Conservation (phyloP, 2,888 invertebrate species). For the Drosophila pseudotakahashii region DNA sequence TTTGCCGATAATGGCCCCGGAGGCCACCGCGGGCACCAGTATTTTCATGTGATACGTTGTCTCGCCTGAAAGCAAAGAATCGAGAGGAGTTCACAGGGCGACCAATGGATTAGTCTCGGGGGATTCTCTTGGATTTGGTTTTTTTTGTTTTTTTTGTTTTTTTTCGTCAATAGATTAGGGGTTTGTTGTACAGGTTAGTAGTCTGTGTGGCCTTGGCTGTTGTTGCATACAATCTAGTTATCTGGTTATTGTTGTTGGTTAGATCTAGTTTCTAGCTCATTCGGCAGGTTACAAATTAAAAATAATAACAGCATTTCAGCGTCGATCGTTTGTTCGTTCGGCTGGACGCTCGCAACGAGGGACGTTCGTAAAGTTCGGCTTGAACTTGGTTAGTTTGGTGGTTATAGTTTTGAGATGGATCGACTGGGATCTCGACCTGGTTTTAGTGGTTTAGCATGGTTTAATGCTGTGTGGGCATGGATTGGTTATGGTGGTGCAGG, state of each 20-base stretch:
- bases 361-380: slow-evolving; percentile 25
- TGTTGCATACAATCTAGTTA: slow-evolving; percentile 24
- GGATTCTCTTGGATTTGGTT: slow-evolving; percentile 12
- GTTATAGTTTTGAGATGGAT: slow-evolving; percentile 17
- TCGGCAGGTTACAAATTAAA: slow-evolving; percentile 76
- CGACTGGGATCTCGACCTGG: slow-evolving; percentile 2
- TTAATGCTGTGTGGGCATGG: slow-evolving; percentile 27
- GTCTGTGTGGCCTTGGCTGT: slow-evolving; percentile 26
- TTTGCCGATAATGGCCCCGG: slow-evolving; percentile 99
- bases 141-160: neutral
- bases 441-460: slow-evolving; percentile 20
- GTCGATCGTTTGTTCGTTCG: slow-evolving; percentile 32
- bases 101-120: slow-evolving; percentile 43
- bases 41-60: slow-evolving; percentile 98
- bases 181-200: slow-evolving; percentile 31
- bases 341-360: slow-evolving; percentile 37
- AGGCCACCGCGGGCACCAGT: slow-evolving; percentile 97
- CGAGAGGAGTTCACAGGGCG: slow-evolving; percentile 45
- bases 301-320: slow-evolving; percentile 76
- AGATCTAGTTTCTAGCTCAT: slow-evolving; percentile 28
- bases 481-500: slow-evolving; percentile 19
- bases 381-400: slow-evolving; percentile 12
- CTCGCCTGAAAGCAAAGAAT: slow-evolving; percentile 88
- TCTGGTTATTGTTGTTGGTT: slow-evolving; percentile 33
- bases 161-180: slow-evolving; percentile 13